A percentile compares a stretch with the other conserved stretches of the same genome.
Conservation (phyloP, 2,797 vertebrate species). For the Rachycentron canadum region DNA sequence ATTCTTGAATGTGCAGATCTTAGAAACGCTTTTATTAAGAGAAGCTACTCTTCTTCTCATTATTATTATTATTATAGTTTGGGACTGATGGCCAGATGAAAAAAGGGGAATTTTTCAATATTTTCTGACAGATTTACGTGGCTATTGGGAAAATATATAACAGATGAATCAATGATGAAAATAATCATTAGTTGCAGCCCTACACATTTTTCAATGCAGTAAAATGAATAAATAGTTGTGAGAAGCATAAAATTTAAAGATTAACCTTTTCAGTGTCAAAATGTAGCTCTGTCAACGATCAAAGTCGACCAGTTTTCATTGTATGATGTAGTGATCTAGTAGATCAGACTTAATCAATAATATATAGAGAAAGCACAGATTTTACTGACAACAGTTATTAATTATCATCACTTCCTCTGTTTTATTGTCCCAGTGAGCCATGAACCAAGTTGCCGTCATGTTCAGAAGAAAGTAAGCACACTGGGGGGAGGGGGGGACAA, state of each 20-base stretch:
- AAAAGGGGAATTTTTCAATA: neutral
- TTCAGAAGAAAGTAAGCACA: neutral
- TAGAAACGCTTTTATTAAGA: too few relatives aligned
- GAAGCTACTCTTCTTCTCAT: too few relatives aligned
- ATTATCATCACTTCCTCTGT: too few relatives aligned
- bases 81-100: neutral
- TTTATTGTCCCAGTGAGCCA: too few relatives aligned
- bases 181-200: too few relatives aligned
- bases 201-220: too few relatives aligned
- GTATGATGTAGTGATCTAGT: too few relatives aligned
- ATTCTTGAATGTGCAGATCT: too few relatives aligned
- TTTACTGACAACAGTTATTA: too few relatives aligned
- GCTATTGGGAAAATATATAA: neutral
- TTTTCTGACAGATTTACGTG: neutral
- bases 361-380: too few relatives aligned
- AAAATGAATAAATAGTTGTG: neutral
- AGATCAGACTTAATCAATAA: too few relatives aligned
- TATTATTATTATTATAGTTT: neutral
- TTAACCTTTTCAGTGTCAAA: neutral
- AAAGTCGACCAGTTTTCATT: neutral
- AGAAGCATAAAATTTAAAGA: neutral
- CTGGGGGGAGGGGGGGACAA: neutral
- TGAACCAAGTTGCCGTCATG: neutral
- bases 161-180: neutral
- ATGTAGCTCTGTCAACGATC: neutral